Conservation (phyloP, 2,888 invertebrate genomes). For the Chouioia cunea region DNA sequence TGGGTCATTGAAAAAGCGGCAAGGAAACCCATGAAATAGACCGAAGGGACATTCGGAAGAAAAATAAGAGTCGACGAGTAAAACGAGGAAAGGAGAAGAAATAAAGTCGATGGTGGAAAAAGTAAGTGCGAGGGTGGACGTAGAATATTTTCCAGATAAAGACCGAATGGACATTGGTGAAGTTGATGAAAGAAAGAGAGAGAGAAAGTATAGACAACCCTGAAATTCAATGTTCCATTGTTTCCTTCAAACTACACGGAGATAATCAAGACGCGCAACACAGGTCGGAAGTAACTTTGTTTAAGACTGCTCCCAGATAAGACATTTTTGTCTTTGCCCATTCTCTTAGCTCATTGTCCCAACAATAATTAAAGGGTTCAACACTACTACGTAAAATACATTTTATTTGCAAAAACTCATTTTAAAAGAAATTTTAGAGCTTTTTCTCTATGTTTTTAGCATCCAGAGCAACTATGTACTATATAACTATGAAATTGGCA, state of each 20-base stretch:
- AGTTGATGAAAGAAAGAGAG: constrained; percentile 2
- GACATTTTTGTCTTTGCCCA: constrained; percentile 11
- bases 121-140: not conserved
- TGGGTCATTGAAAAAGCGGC: not conserved
- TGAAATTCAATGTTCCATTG: constrained; percentile 18
- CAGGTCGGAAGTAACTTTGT: constrained; percentile 27
- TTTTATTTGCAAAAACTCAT: too few relatives aligned
- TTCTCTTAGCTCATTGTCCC: not conserved
- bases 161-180: not conserved
- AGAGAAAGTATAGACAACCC: not conserved
- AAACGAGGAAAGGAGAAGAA: not conserved
- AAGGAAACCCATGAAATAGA: not conserved
- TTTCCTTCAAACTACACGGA: constrained; percentile 22
- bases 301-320: constrained; percentile 10
- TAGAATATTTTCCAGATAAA: constrained; percentile 18
- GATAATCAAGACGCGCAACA: constrained; percentile 20
- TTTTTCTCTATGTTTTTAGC: too few relatives aligned
- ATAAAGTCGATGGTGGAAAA: not conserved
- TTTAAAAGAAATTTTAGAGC: too few relatives aligned
- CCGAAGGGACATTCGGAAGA: too few relatives aligned
- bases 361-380: not conserved
- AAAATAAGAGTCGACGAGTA: not conserved
- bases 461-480: too few relatives aligned
- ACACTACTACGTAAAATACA: too few relatives aligned
- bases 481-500: too few relatives aligned